These are phyloP conservation scores for Caradrina clavipalpis DNA, from an alignment of 2,888 invertebrate species.

Conservation along the genomic window DNA sequence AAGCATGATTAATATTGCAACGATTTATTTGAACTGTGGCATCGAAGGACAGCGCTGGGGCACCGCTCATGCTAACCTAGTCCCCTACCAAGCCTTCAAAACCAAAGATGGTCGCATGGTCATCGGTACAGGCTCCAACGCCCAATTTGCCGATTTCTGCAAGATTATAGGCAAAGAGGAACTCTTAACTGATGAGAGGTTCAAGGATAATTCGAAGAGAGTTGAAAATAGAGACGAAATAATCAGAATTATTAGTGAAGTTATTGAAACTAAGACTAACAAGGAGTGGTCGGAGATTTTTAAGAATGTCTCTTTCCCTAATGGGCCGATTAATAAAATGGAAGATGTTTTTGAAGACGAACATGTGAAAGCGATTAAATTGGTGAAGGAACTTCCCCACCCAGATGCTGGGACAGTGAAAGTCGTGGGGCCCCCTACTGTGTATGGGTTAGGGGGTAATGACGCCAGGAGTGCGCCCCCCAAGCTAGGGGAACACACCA, in stretches of 20 bases:
- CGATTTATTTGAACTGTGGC: slow-evolving; percentile 97
- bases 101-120: slow-evolving; percentile 96
- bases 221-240: slow-evolving; percentile 94
- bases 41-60: slow-evolving; percentile 95
- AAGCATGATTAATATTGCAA: slow-evolving; percentile 96
- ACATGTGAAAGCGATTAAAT: slow-evolving; percentile 94
- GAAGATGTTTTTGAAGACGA: slow-evolving; percentile 96
- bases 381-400: slow-evolving; percentile 94
- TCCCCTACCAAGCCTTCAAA: slow-evolving; percentile 97
- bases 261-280: slow-evolving; percentile 92
- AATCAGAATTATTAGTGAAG: slow-evolving; percentile 91
- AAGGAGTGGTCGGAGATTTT: slow-evolving; percentile 94
- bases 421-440: slow-evolving; percentile 96
- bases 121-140: slow-evolving; percentile 96
- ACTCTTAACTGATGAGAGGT: slow-evolving; percentile 92
- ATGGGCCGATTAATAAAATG: slow-evolving; percentile 97
- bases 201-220: slow-evolving; percentile 93
- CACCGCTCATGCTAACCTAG: slow-evolving; percentile 98
- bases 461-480: slow-evolving; percentile 95
- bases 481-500: slow-evolving; percentile 96
- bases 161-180: slow-evolving; percentile 91
- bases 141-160: slow-evolving; percentile 94
- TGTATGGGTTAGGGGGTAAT: slow-evolving; percentile 94
- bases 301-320: slow-evolving; percentile 95
- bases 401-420: slow-evolving; percentile 93